phyloP scores from a whole-genome alignment of 2,797 vertebrate species.

The Percopsis omiscomaycus region DNA sequence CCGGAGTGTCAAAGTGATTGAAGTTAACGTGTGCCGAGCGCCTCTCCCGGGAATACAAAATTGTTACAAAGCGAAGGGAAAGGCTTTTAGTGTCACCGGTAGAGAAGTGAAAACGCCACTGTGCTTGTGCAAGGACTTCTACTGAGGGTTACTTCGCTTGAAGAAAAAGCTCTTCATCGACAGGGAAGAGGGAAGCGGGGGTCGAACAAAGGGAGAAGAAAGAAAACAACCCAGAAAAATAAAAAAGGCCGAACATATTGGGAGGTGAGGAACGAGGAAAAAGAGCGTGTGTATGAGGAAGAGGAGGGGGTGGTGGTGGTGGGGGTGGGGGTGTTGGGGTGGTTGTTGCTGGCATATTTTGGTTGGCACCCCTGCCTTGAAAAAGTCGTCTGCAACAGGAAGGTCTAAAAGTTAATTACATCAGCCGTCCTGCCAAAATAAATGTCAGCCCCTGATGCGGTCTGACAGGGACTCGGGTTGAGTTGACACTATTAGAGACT shows the following conservation, averaged over 20 bases:
- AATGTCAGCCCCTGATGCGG: slow-evolving; percentile 68
- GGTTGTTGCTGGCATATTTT: slow-evolving; percentile 64
- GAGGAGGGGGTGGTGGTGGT: slow-evolving; percentile 53
- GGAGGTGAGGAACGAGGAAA: slow-evolving; percentile 33
- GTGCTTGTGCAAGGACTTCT: slow-evolving; percentile 49
- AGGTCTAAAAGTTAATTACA: slow-evolving; percentile 77
- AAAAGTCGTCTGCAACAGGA: slow-evolving; percentile 65
- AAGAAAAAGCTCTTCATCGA: slow-evolving; percentile 37
- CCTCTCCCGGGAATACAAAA: slow-evolving; percentile 65
- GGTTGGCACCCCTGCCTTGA: slow-evolving; percentile 64
- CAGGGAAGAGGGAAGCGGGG: neutral
- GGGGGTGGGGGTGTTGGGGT: slow-evolving; percentile 31
- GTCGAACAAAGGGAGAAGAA: slow-evolving; percentile 24
- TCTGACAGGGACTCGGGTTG: slow-evolving; percentile 46
- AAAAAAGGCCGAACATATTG: slow-evolving; percentile 30
- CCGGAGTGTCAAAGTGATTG: slow-evolving; percentile 58
- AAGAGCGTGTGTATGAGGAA: slow-evolving; percentile 26
- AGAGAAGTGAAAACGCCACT: slow-evolving; percentile 59
- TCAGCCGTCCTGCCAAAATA: slow-evolving; percentile 72
- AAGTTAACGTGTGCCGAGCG: slow-evolving; percentile 60
- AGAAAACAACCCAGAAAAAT: slow-evolving; percentile 16
- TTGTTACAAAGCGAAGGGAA: slow-evolving; percentile 68
- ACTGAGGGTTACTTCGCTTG: slow-evolving; percentile 24
- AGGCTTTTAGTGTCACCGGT: slow-evolving; percentile 67
- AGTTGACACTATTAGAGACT: slow-evolving; percentile 58